A percentile compares a stretch with the other conserved stretches of the same genome.
phyloP scores from a whole-genome alignment of 2,113 vertebrate genomes.

The Solenodon paradoxus region DNA sequence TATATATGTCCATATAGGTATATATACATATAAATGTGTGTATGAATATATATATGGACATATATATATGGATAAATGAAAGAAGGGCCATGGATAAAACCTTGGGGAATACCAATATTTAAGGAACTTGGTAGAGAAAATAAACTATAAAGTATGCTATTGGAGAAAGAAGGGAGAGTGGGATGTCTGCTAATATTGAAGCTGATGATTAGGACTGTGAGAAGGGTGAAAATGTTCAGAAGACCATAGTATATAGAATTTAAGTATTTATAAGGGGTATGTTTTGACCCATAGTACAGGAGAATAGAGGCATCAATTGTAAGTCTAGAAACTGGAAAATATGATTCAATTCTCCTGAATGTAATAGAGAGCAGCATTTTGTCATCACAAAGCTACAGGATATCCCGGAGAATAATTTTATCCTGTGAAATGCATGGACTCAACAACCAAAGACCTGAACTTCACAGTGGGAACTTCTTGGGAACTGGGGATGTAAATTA shows the following conservation, averaged over 20 bases:
- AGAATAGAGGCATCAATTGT: background rate
- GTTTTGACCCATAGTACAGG: fast-evolving
- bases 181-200: too few species aligned
- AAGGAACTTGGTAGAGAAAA: background rate
- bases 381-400: background rate
- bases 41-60: too few species aligned
- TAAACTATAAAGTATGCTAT: background rate
- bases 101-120: background rate
- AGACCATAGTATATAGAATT: background rate
- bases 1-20: too few species aligned
- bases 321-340: background rate
- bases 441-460: background rate
- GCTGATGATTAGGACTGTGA: background rate
- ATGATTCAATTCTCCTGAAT: background rate
- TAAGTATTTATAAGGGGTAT: background rate
- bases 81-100: background rate
- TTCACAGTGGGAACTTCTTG: background rate
- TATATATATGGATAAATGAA: background rate
- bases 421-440: background rate
- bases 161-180: background rate
- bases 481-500: background rate
- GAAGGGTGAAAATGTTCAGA: background rate
- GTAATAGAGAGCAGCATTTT: background rate
- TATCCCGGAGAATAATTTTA: background rate
- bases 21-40: too few species aligned